Conservation (phyloP, 1,140 invertebrate species). For the Dendroctonus ponderosae region DNA sequence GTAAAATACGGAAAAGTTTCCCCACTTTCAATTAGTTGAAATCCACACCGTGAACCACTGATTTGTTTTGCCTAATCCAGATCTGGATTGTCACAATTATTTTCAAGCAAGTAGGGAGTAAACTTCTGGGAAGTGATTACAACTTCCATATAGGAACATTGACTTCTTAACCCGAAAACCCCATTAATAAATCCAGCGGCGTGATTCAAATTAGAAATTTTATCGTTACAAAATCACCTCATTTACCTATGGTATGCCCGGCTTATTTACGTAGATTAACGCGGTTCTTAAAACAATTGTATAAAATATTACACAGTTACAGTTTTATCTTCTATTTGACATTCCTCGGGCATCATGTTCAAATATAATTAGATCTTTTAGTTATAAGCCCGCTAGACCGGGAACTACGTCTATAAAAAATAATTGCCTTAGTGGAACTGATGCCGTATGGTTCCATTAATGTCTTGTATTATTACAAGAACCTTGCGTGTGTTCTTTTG, state of each 20-base stretch:
- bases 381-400: slow-evolving; percentile 7
- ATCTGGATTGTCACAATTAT: not conserved
- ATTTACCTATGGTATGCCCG: slow-evolving; percentile 1
- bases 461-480: too few relatives aligned
- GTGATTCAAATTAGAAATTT: not conserved
- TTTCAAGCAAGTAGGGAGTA: not conserved
- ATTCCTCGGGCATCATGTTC: slow-evolving; percentile 12
- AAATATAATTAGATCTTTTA: slow-evolving; percentile 19
- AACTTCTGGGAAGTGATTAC: too few relatives aligned
- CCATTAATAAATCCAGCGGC: too few relatives aligned
- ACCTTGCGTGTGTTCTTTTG: too few relatives aligned
- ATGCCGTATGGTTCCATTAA: too few relatives aligned
- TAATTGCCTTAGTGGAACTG: not conserved
- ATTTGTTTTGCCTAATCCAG: not conserved
- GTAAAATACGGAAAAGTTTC: slow-evolving; percentile 2
- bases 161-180: too few relatives aligned
- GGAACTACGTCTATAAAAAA: slow-evolving; percentile 13
- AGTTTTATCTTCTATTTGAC: slow-evolving; percentile 21
- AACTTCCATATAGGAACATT: too few relatives aligned
- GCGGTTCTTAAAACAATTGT: slow-evolving; percentile 11
- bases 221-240: not conserved
- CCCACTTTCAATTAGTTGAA: not conserved
- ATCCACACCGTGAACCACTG: not conserved
- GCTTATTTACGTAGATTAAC: slow-evolving; percentile 13
- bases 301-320: slow-evolving; percentile 1